Percentiles rank a stretch among this genome's conserved stretches.
Evolutionary conservation across 2,113 vertebrate species (phyloP).

Genomic region (Kryptolebias marmoratus): DNA sequence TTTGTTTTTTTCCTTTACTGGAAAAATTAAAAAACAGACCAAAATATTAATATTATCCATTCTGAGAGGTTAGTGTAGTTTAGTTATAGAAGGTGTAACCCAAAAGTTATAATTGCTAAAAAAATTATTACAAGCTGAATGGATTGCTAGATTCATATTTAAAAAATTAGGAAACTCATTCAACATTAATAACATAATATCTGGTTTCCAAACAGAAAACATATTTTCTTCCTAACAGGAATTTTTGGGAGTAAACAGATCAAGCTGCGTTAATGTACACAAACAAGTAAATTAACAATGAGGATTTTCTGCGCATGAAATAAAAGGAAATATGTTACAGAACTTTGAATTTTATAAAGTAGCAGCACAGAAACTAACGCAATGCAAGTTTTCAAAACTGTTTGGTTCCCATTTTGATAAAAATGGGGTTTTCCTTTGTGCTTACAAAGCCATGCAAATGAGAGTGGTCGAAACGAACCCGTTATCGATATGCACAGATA

Average conservation of each 20-base stretch:
- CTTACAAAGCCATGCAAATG: conserved; percentile 67
- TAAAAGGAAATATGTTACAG: neutral
- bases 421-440: conserved; percentile 43
- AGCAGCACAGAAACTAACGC: neutral
- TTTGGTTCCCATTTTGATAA: conserved; percentile 18
- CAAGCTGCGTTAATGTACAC: neutral
- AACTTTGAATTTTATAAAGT: neutral
- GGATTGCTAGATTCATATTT: neutral
- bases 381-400: neutral
- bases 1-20: neutral
- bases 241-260: neutral
- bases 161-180: neutral
- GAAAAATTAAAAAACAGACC: neutral
- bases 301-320: conserved; percentile 2
- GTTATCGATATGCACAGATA: conserved; percentile 66
- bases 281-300: conserved; percentile 5
- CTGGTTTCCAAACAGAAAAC: neutral
- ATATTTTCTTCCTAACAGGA: conserved; percentile 1
- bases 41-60: neutral
- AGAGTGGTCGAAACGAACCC: conserved; percentile 51
- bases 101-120: neutral
- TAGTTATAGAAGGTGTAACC: neutral
- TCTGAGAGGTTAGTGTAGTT: neutral
- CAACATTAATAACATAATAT: neutral
- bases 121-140: neutral